Evolutionary conservation across 92 coral and sea anemone species (phyloP), one percentile per base, ranked within the genome.

Genomic region (Epizoanthus ramosus): DNA sequence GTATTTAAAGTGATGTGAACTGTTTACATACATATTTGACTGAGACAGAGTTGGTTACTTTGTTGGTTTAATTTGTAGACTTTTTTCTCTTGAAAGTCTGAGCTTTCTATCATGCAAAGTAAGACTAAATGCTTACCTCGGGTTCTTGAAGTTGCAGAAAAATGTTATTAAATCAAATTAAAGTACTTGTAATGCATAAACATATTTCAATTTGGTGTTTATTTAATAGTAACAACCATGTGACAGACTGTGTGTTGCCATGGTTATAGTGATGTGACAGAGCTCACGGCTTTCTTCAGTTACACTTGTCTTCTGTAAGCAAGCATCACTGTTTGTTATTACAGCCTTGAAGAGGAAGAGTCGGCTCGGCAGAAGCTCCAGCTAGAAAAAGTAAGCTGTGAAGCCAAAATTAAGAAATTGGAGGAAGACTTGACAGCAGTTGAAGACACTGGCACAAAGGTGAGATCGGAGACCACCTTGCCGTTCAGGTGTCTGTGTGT

Each of bases 261-360:
- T 50, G 54, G 54, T 50, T 50, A 50, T 9, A 50, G 54, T 13
- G 54, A 5, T 25, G 54, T 13, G 54, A 5, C 57, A 23, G 25
- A 69, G 75, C 75, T 33, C 19, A 7, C 45, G 1, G 35, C 53
- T 54, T 10, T 75, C 25, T 15, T n/a, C 14, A 17, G 31, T 77
- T 5, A 8, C 7, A 6, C 31, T 28, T 28, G 31, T 28, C 28
- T 1, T 37, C 17, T 63, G 28, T 57, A 41, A 28, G 18, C 25
- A 39, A 28, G 18, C 68, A 10, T 5, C 8, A 19, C 57, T 28
- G 43, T 88, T 5, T 80, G 65, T 19, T 21, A 25, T 53, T 87
- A 52, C 57, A 96, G 99, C 75, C 89, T 96, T 85, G 99, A 96
- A 66, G 99, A 96, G 71, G 99, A 96, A 86, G 99, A 96, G 74